These are phyloP conservation scores for Aleiodes alternator DNA, from an alignment of 2,888 invertebrate genomes.

Conservation along the genomic window DNA sequence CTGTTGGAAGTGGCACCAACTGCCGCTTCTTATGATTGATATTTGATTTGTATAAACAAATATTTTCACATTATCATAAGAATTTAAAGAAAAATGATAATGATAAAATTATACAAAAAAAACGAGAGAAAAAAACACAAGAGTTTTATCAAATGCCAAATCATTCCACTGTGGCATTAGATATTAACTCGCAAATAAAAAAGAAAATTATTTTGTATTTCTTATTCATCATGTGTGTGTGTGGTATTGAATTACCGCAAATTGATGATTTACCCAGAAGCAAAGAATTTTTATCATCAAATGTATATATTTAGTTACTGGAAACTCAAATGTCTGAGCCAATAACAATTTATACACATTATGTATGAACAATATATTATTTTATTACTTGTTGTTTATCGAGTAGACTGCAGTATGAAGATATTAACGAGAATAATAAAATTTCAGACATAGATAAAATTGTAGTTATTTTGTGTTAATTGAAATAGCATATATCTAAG, in stretches of 20 bases:
- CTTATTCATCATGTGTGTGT: conserved; percentile 35
- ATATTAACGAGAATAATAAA: conserved; percentile 18
- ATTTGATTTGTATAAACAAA: background rate
- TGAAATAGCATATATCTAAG: too few species aligned
- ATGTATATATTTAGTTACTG: conserved; percentile 46
- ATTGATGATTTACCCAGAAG: conserved; percentile 25
- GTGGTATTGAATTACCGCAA: too few species aligned
- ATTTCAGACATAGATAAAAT: conserved; percentile 13
- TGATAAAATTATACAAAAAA: conserved; percentile 21
- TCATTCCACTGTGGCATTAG: conserved; percentile 70
- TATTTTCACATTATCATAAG: conserved; percentile 26
- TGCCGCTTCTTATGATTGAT: conserved; percentile 80
- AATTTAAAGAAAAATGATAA: conserved; percentile 35
- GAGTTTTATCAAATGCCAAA: conserved; percentile 64
- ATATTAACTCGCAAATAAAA: conserved; percentile 50
- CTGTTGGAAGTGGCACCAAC: conserved; percentile 94
- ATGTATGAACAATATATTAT: conserved; percentile 67
- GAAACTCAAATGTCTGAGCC: conserved; percentile 9
- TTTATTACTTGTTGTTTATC: conserved; percentile 71
- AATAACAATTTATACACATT: conserved; percentile 37
- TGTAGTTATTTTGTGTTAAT: too few species aligned
- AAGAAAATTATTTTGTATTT: conserved; percentile 58
- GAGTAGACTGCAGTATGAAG: conserved; percentile 59
- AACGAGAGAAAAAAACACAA: conserved; percentile 8
- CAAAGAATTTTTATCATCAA: conserved; percentile 39